Evolutionary conservation across 2,888 invertebrate genomes (phyloP).

Genomic region (Drosophila fungiperda): DNA sequence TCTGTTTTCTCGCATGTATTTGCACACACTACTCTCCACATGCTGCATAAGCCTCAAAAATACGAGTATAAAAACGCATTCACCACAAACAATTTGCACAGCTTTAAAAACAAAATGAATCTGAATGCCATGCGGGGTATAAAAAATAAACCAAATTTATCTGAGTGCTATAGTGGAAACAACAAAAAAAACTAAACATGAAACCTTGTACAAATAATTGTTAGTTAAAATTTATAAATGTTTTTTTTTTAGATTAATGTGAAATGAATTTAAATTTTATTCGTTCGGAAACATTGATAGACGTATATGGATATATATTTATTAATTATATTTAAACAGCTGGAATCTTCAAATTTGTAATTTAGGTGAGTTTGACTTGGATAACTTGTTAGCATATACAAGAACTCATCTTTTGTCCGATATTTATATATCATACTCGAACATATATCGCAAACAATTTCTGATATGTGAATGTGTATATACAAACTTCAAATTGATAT

Average conservation of each 20-base stretch:
- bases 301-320: no score
- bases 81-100: conserved; percentile 34
- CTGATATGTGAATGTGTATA: not conserved
- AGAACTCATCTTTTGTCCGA: no score
- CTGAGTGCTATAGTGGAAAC: not conserved
- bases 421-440: no score
- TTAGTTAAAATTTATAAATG: not conserved
- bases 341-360: no score
- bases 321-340: no score
- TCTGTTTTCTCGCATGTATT: conserved; percentile 41
- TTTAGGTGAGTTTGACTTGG: no score
- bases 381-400: no score
- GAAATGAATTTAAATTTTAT: not conserved
- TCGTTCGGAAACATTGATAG: not conserved
- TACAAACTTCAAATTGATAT: no score
- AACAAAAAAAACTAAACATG: not conserved
- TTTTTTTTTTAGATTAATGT: not conserved
- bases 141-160: conserved; percentile 3
- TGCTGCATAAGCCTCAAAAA: conserved; percentile 47
- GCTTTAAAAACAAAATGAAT: conserved; percentile 9
- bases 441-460: not conserved
- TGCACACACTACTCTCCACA: conserved; percentile 50
- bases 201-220: conserved; percentile 25
- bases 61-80: conserved; percentile 41
- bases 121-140: not conserved